phyloP scores from a whole-genome alignment of 2,888 invertebrate genomes.

The Rhamnusium bicolor region DNA sequence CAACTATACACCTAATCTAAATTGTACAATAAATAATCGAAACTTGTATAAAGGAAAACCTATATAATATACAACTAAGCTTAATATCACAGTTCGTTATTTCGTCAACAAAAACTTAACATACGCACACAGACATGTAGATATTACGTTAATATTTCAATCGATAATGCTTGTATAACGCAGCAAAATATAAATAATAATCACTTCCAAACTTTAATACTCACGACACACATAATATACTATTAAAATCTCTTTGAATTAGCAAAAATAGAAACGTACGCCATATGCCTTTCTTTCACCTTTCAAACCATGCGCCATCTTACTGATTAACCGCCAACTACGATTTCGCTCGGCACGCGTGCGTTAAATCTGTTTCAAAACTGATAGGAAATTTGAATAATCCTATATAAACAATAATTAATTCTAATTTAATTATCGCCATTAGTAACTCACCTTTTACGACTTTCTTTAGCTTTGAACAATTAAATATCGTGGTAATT shows the following conservation, averaged over 20 bases:
- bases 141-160: conserved; percentile 53
- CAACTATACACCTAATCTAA: conserved; percentile 58
- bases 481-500: neutral
- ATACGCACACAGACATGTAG: conserved; percentile 64
- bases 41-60: conserved; percentile 64
- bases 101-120: conserved; percentile 65
- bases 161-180: conserved; percentile 55
- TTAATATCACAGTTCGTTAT: conserved; percentile 67
- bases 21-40: conserved; percentile 64
- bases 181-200: conserved; percentile 54
- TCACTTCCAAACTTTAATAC: conserved; percentile 55
- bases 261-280: conserved; percentile 66
- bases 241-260: conserved; percentile 58
- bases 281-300: conserved; percentile 65
- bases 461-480: neutral
- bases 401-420: neutral
- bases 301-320: conserved; percentile 58
- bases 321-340: conserved; percentile 52
- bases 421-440: neutral
- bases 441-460: conserved; percentile 18
- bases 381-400: conserved; percentile 17
- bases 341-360: conserved; percentile 28
- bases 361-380: conserved; percentile 21
- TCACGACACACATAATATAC: conserved; percentile 57
- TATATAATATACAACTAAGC: conserved; percentile 65